Conservation (phyloP, 2,797 vertebrate species). For the Phrynocephalus vlangalii region DNA sequence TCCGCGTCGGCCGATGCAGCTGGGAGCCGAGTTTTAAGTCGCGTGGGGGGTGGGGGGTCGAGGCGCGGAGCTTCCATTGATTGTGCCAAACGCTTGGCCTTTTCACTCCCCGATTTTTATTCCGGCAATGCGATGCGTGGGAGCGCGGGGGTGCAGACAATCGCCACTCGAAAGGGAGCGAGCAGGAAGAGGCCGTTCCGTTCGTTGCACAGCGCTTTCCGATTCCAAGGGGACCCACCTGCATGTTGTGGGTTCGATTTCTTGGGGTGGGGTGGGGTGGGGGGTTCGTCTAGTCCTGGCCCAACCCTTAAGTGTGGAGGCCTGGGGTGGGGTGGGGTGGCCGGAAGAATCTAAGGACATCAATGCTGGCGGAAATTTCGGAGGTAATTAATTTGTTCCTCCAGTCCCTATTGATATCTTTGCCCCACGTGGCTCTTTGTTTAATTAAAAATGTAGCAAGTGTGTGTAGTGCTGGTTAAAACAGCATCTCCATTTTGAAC, state of each 20-base stretch:
- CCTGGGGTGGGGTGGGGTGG: not conserved
- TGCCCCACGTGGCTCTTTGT: not conserved
- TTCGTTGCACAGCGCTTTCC: no score
- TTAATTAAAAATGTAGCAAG: not conserved
- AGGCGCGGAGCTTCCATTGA: not conserved
- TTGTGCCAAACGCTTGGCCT: not conserved
- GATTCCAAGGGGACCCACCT: no score
- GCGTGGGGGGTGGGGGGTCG: no score
- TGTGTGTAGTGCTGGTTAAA: not conserved
- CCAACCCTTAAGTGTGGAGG: not conserved
- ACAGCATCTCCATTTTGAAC: not conserved
- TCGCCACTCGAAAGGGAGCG: no score
- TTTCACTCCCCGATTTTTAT: not conserved
- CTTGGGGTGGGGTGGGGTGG: no score
- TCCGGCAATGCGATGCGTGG: not conserved
- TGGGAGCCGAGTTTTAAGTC: no score
- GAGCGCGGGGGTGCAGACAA: no score
- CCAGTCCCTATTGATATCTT: not conserved
- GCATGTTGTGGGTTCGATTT: no score
- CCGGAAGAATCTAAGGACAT: not conserved
- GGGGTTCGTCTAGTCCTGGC: not conserved
- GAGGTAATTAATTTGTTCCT: not conserved
- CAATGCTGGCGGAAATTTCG: no score
- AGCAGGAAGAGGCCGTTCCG: no score
- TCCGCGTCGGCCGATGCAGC: no score